Evolutionary conservation across 2,797 vertebrate genomes (phyloP), one percentile per base, ranked within the genome.

Genomic region (Dendrocincla fuliginosa): DNA sequence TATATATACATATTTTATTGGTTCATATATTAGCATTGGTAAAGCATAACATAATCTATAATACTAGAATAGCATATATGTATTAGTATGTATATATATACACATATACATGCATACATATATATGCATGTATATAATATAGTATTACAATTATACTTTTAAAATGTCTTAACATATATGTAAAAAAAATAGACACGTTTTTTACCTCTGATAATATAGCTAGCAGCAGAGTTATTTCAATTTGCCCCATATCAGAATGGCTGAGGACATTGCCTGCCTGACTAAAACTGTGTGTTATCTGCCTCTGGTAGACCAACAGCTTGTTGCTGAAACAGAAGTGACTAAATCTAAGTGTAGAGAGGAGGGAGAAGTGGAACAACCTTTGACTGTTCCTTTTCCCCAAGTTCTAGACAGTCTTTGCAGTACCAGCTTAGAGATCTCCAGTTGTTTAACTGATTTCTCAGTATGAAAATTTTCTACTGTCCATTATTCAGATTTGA

Each of bases 121-220:
- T 5, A 35, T 28, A 13, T 16, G 15, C 2, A 35, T 35, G 35
- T 35, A 35, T 35, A 35, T 35, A 35, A 70, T 52, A 28, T 17
- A 15, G 44, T 57, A 55, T 33, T 46, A 16, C 15, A 13, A 27
- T 2, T 55, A 16, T 39, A 27, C 10, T 53, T 42, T 13, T 18
- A 37, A 53, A 0, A 1, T 25, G 1, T 6, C 16, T 60, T 84
- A 60, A 30, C 4, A 24, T 46, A 5, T 9, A 49, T 4, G 2
- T 47, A 41, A 92, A 80, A 80, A 8, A 79, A 79, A 64, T 37
- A 32, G 10, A n/a, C 2, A 47, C 0, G 16, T 33, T 60, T 60
- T 90, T 89, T 65, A 30, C n/a, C 13, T 80, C 77, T 80, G 18
- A 67, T 89, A 64, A 3, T 33, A 20, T 20, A 68, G 25, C 18